Evolutionary conservation across 1,140 invertebrate genomes (phyloP).

Genomic region (Goniozus legneri): DNA sequence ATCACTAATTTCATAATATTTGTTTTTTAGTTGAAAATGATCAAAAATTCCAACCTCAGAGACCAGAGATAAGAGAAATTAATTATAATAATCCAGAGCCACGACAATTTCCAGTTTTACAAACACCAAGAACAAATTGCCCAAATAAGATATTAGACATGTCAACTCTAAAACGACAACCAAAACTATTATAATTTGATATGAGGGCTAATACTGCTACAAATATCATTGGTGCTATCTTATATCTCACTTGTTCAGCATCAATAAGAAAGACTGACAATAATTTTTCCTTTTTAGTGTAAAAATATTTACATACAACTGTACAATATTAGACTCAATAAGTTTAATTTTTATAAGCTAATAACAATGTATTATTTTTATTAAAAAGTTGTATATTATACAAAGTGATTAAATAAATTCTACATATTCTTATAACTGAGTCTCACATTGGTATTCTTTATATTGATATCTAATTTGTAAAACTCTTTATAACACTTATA

Average conservation of each 20-base stretch:
- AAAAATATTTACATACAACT: no score
- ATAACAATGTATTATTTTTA: not conserved
- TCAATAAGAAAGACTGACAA: no score
- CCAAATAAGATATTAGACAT: slow-evolving; percentile 63
- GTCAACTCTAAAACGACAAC: slow-evolving; percentile 62
- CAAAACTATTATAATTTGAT: slow-evolving; percentile 60
- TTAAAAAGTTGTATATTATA: not conserved
- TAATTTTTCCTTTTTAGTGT: no score
- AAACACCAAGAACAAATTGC: slow-evolving; percentile 34
- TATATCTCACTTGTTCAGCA: no score
- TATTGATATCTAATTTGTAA: not conserved
- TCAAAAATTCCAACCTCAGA: slow-evolving; percentile 9
- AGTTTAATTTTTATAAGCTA: no score
- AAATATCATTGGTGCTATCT: no score
- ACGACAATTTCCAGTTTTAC: slow-evolving; percentile 19
- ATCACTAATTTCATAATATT: not conserved
- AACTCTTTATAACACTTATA: slow-evolving; percentile 17
- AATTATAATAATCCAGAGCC: slow-evolving; percentile 8
- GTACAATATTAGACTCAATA: no score
- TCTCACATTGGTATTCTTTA: not conserved
- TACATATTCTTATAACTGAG: not conserved
- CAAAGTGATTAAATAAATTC: not conserved
- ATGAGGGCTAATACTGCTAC: no score
- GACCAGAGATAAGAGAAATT: slow-evolving; percentile 5
- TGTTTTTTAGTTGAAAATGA: slow-evolving; percentile 9